Evolutionary conservation across 2,113 vertebrate species (phyloP), one percentile per base, ranked within the genome.

Genomic region (Rhinopithecus roxellana): DNA sequence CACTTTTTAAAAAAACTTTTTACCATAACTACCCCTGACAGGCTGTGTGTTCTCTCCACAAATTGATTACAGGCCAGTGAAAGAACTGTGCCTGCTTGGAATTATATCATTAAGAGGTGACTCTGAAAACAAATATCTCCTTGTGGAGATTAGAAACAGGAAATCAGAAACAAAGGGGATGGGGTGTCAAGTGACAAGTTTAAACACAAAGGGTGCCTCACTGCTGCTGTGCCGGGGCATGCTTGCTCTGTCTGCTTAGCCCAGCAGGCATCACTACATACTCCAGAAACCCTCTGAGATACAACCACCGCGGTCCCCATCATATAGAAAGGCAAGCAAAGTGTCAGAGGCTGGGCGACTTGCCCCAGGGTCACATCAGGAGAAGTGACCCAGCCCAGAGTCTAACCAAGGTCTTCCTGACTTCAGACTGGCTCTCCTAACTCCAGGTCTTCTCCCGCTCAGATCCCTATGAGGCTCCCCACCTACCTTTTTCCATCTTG

Each of bases 1-100:
- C 3, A 50, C 52, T 89, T 35, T 97, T 90, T 94, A 78, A 8
- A 59, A 50, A 79, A 96, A 38, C 93, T 94, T 95, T 61, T 91
- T 95, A 52, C 97, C 55, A 0, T 95, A 97, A 97, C 75, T 38
- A 79, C 1, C 4, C 94, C 93, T 97, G 98, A 96, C 96, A 98
- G 97, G 84, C 95, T 98, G 93, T 90, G 97, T 98, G 95, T 97
- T 95, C 95, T 93, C 92, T 95, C 67, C 96, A 74, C 91, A 95
- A 86, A 61, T 61, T 86, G 97, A 88, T 83, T 61, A 45, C 32
- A 84, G 78, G 57, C 61, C 98, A 89, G 8, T 88, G 96, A 95
- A 97, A 92, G 93, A 95, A 93, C 94, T 94, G 23, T 88, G 80
- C 78, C 82, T 97, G 38, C 69, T 0, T 82, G 72, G 95, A 95